Evolutionary conservation across 2,888 invertebrate genomes (phyloP).

Genomic region (Platycheirus albimanus): DNA sequence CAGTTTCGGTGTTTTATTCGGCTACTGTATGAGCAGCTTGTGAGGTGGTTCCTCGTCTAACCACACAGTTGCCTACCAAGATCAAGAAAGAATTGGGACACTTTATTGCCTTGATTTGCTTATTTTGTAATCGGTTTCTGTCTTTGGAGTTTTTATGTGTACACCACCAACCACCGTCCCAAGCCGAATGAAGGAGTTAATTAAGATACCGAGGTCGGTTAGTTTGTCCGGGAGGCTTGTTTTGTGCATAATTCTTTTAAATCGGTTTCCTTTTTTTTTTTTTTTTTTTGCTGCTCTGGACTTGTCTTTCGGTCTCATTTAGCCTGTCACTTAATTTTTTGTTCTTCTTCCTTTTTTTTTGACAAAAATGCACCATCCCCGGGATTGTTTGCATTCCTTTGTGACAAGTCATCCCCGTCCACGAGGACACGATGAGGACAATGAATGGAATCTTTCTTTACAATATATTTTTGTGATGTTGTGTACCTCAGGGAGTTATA

Average conservation of each 20-base stretch:
- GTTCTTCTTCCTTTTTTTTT: conserved; percentile 24
- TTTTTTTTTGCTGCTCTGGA: conserved; percentile 18
- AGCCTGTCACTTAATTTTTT: conserved; percentile 29
- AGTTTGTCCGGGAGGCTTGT: conserved; percentile 29
- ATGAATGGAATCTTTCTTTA: conserved; percentile 15
- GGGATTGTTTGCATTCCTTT: conserved; percentile 51
- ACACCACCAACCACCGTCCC: no score
- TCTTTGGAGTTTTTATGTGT: conserved; percentile 40
- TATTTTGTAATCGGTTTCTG: conserved; percentile 70
- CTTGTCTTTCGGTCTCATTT: conserved; percentile 19
- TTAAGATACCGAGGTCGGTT: conserved; percentile 67
- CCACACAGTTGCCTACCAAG: not conserved
- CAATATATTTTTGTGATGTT: no score
- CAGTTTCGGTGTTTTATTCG: conserved; percentile 61
- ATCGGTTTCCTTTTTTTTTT: conserved; percentile 9
- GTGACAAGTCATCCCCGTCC: conserved; percentile 57
- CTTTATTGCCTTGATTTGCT: conserved; percentile 73
- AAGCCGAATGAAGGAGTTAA: conserved; percentile 70
- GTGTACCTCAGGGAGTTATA: not conserved
- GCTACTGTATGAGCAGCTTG: conserved; percentile 74
- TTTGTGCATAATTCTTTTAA: conserved; percentile 43
- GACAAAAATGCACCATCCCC: conserved; percentile 37
- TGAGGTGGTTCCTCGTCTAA: conserved; percentile 55
- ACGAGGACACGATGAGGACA: no score
- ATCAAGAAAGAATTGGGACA: conserved; percentile 65